A percentile compares a stretch with the other conserved stretches of the same genome.
Conservation (phyloP, 2,113 vertebrate genomes). For the Megaleporinus macrocephalus region DNA sequence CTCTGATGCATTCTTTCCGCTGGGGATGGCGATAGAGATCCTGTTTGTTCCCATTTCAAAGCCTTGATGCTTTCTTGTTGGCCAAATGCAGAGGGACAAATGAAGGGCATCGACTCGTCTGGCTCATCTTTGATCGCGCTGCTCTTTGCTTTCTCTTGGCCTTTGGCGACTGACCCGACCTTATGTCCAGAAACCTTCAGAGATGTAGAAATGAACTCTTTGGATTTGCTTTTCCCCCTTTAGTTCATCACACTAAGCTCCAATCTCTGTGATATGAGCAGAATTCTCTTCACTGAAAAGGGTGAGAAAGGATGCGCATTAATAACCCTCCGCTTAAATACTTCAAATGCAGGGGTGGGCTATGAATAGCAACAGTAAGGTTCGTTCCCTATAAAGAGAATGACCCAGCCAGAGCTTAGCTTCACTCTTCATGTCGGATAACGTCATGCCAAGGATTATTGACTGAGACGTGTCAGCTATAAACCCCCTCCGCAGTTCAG, state of each 20-base stretch:
- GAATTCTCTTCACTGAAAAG: not conserved
- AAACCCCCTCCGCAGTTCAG: constrained; percentile 10
- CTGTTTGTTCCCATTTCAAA: constrained; percentile 46
- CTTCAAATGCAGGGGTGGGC: not conserved
- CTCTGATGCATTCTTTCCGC: constrained; percentile 33
- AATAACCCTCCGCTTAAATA: not conserved
- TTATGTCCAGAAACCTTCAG: constrained; percentile 3
- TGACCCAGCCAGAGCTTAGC: constrained; percentile 13
- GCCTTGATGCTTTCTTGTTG: constrained; percentile 33
- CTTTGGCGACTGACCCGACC: not conserved
- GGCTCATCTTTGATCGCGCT: constrained; percentile 52
- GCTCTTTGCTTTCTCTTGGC: constrained; percentile 16
- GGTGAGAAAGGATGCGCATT: not conserved
- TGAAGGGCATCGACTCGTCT: constrained; percentile 51
- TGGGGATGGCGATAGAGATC: constrained; percentile 41
- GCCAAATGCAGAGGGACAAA: constrained; percentile 31
- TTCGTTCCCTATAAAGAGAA: constrained; percentile 19
- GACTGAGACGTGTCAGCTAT: constrained; percentile 26
- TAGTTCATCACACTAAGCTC: not conserved
- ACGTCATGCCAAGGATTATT: constrained; percentile 28
- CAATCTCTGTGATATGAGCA: not conserved
- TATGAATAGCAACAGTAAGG: not conserved
- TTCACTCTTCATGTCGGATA: constrained; percentile 31
- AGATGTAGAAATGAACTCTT: not conserved
- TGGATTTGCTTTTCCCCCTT: not conserved